Evolutionary conservation across 2,113 vertebrate genomes (phyloP), one percentile per base, ranked within the genome.

Genomic region (Redunca redunca): DNA sequence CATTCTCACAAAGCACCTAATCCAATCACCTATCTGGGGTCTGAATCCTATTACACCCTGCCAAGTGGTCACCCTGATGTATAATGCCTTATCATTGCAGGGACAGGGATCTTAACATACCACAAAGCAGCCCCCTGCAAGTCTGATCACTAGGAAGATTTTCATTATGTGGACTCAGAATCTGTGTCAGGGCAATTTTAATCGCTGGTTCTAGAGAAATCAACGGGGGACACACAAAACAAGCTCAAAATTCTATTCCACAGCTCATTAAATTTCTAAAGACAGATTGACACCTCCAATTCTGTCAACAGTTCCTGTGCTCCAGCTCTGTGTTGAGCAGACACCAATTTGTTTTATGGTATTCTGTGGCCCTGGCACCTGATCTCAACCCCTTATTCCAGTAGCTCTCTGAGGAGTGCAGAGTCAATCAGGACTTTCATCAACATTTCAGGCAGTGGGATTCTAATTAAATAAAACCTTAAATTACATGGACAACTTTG

Each of bases 191-290:
- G 40, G 55, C 91, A 82, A 94, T 93, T 92, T 90, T 83, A 94
- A 55, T 85, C 40, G 36, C 14, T 86, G 36, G 33, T 78, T 94
- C 64, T 86, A 23, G 53, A 94, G 77, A 95, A 92, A 93, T 97
- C 86, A 83, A 89, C 67, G 60, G 43, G 19, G 9, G 13, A 46
- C 81, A 57, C n/a, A 71, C n/a, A 94, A 95, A 94, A 89, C n/a
- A 96, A 97, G 15, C 64, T 94, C 12, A 71, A 93, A 91, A 94
- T 94, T 97, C 33, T 85, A 62, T 97, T 91, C 67, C 26, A 74
- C 19, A 95, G 60, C 5, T 95, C 46, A 74, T 95, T 96, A 91
- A 4, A 77, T 46, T 91, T 96, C 50, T 81, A 93, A 94, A 91
- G 94, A 89, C 64, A 92, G 46, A 55, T n/a, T 48, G 48, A 96